Percentiles rank a stretch among this genome's conserved stretches.
Conservation (phyloP, 2,113 vertebrate genomes). For the Petromus typicus region DNA sequence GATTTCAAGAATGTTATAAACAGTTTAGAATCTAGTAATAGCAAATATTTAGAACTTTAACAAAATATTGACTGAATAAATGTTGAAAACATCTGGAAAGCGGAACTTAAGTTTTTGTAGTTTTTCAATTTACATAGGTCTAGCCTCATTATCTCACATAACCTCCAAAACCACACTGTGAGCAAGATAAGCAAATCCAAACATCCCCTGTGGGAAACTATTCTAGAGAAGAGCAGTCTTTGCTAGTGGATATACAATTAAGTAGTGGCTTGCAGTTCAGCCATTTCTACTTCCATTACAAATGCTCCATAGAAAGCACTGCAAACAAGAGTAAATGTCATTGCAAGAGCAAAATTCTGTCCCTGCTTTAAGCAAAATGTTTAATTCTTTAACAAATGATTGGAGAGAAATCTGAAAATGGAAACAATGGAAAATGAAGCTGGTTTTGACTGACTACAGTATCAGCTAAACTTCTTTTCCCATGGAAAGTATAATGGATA, state of each 20-base stretch:
- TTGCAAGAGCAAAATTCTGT: background rate
- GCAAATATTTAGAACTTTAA: background rate
- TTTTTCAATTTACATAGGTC: background rate
- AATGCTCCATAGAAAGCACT: background rate
- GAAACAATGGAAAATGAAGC: background rate
- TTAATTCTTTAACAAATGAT: conserved; percentile 14
- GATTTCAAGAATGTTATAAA: background rate
- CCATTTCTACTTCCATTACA: background rate
- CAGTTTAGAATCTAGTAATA: background rate
- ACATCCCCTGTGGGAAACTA: background rate
- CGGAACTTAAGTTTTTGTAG: background rate
- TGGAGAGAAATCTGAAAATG: conserved; percentile 51
- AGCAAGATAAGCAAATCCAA: background rate
- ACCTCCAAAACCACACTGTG: background rate
- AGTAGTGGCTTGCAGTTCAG: background rate
- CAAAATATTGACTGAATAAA: background rate
- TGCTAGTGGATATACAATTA: background rate
- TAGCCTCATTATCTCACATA: background rate
- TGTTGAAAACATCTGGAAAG: background rate
- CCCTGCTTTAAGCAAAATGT: background rate
- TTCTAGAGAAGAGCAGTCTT: background rate
- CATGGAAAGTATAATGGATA: background rate
- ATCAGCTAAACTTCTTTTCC: conserved; percentile 12
- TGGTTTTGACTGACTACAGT: background rate
- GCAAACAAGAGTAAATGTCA: background rate